Evolutionary conservation across 2,113 vertebrate genomes (phyloP).

Genomic region (Hemibagrus wyckioides): DNA sequence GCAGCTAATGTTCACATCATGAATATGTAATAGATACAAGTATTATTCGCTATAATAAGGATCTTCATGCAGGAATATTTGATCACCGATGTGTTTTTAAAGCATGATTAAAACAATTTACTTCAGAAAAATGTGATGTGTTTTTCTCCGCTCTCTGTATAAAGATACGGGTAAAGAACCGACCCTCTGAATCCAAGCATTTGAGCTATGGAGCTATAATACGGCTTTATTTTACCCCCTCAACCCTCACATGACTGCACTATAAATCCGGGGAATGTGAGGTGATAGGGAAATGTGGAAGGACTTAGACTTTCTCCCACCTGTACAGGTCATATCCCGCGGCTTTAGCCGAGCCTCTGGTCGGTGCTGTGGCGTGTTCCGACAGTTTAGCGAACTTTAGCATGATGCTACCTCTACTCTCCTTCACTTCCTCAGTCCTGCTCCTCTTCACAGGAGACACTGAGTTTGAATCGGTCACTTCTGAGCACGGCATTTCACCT

Average conservation of each 20-base stretch:
- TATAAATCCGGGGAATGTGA: too few relatives aligned
- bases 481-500: constrained; percentile 79
- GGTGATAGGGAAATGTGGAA: neutral
- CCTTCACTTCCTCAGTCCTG: constrained; percentile 44
- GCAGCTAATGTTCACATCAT: too few relatives aligned
- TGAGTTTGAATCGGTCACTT: constrained; percentile 50
- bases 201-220: too few relatives aligned
- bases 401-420: constrained; percentile 36
- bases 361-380: constrained; percentile 82
- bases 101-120: neutral
- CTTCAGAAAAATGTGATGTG: too few relatives aligned
- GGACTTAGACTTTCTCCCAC: constrained; percentile 56
- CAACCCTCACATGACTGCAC: neutral
- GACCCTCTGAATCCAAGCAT: too few relatives aligned
- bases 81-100: neutral
- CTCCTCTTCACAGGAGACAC: constrained; percentile 74
- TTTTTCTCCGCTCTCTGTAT: too few relatives aligned
- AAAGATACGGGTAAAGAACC: neutral
- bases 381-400: constrained; percentile 83
- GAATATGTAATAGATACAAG: too few relatives aligned
- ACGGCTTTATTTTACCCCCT: too few relatives aligned
- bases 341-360: constrained; percentile 80
- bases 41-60: too few relatives aligned
- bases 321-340: constrained; percentile 96
- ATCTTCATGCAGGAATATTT: too few relatives aligned